Base-by-base conservation (phyloP, 2,888 invertebrate species). In the Lydus trimaculatus region DNA sequence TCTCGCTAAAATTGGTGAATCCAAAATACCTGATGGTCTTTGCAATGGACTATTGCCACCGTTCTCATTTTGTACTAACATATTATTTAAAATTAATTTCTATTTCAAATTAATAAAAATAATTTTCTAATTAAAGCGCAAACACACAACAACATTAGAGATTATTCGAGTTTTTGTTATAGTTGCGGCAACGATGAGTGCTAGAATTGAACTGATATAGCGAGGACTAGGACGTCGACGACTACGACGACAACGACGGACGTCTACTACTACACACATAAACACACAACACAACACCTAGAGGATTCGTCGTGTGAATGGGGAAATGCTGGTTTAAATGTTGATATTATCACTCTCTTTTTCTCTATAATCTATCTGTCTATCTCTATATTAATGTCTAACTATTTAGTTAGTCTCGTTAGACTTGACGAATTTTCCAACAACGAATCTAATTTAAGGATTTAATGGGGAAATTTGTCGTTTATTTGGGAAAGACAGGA, bases 1-100 rank as follows among this genome's bases (percentile, higher is more conserved):
- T 75, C 89, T 85, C 71, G 88, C 89, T 78, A 89, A 84, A 73
- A 89, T 89, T 73, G 89, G 89, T 72, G 89, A 89, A 81, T 89
- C 89, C 78, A 89, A 84, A 74, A 89, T 87, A 65, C 88, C 87
- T 69, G 87, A 85, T 9, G 87, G 84, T 20, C 70, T 43, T 31
- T 58, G 62, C 70, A 72, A 61, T 17, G 69, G 65, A 28, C 17
- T 60, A 66, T 60, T 72, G 71, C 77, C 68, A 58, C 73, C 76
- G 61, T 73, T 71, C 17, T 81, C 82, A 70, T 76, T 75, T 72
- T 82, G 81, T 76, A 83, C 79, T 73, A 81, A 75, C 82, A 83
- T n/a, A n/a, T 56, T 56, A 43, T 43, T 43, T 43, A 3, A 5
- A 33, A 33, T 33, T 33, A 33, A 33, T 33, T 33, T 33, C 11